Evolutionary conservation across 2,888 invertebrate species (phyloP).

Genomic region (Cremastinae sp.): DNA sequence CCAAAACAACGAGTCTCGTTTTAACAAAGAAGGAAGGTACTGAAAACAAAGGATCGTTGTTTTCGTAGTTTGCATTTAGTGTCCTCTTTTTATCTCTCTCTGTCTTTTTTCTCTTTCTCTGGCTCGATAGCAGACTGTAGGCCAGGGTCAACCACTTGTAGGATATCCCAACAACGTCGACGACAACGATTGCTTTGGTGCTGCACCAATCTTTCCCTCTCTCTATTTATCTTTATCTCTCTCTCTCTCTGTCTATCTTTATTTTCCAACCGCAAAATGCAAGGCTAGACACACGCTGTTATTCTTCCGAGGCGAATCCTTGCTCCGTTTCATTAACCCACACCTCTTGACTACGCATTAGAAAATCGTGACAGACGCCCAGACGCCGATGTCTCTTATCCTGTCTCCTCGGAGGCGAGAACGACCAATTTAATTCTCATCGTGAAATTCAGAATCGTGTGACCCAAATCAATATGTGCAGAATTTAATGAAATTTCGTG

Average conservation of each 20-base stretch:
- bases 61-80: slow-evolving; percentile 17
- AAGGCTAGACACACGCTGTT: slow-evolving; percentile 37
- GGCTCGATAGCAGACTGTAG: slow-evolving; percentile 69
- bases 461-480: no score
- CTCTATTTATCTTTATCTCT: no score
- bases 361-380: slow-evolving; percentile 20
- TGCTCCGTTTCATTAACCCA: slow-evolving; percentile 21
- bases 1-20: no score
- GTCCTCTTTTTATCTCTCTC: slow-evolving; percentile 2
- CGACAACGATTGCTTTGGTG: slow-evolving; percentile 53
- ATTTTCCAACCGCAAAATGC: slow-evolving; percentile 62
- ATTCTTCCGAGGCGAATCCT: slow-evolving; percentile 56
- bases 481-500: no score
- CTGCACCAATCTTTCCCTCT: slow-evolving; percentile 36
- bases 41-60: slow-evolving; percentile 9
- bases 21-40: neutral
- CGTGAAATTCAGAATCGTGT: no score
- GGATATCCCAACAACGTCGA: slow-evolving; percentile 68
- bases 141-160: slow-evolving; percentile 77
- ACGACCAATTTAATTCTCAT: no score
- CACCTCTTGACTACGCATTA: slow-evolving; percentile 21
- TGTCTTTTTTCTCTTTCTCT: slow-evolving; percentile 37
- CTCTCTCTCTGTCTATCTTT: no score
- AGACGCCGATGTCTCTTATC: no score
- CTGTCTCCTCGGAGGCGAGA: no score